A percentile compares a stretch with the other conserved stretches of the same genome.
phyloP scores from a whole-genome alignment of 2,888 invertebrate genomes.

The Alloplasta piceator region DNA sequence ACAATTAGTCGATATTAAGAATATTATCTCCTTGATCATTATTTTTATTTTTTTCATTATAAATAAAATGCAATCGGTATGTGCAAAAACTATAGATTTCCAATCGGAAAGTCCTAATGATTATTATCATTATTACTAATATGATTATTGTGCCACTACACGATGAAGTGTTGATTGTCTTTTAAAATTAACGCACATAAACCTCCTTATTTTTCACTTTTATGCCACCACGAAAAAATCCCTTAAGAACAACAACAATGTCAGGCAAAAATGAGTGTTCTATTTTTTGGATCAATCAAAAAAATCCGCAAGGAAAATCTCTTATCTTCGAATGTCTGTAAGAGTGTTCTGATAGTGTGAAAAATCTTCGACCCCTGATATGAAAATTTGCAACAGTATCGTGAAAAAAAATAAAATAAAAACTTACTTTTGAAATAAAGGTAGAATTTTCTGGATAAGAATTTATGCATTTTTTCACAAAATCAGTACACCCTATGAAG shows the following conservation, averaged over 20 bases:
- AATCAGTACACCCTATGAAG: too few species aligned
- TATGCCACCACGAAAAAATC: background rate
- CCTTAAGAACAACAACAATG: too few species aligned
- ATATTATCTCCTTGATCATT: slow-evolving; percentile 13
- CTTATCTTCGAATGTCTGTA: too few species aligned
- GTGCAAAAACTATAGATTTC: slow-evolving; percentile 51
- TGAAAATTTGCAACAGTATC: too few species aligned
- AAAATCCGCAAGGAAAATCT: too few species aligned
- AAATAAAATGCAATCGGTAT: slow-evolving; percentile 52
- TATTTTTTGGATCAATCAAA: too few species aligned
- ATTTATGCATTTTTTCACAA: too few species aligned
- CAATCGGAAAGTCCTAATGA: slow-evolving; percentile 43
- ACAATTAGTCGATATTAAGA: slow-evolving; percentile 34
- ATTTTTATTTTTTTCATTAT: background rate
- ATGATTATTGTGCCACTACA: slow-evolving; percentile 61
- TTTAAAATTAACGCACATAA: slow-evolving; percentile 36
- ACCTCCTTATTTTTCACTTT: background rate
- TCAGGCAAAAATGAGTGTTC: slow-evolving; percentile 6
- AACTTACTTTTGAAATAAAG: too few species aligned
- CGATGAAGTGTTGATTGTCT: slow-evolving; percentile 61
- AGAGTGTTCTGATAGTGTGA: too few species aligned
- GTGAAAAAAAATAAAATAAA: too few species aligned
- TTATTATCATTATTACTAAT: slow-evolving; percentile 38
- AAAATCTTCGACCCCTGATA: too few species aligned
- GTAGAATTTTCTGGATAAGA: too few species aligned